Evolutionary conservation across 1,140 invertebrate species (phyloP).

Genomic region (Nephila pilipes): DNA sequence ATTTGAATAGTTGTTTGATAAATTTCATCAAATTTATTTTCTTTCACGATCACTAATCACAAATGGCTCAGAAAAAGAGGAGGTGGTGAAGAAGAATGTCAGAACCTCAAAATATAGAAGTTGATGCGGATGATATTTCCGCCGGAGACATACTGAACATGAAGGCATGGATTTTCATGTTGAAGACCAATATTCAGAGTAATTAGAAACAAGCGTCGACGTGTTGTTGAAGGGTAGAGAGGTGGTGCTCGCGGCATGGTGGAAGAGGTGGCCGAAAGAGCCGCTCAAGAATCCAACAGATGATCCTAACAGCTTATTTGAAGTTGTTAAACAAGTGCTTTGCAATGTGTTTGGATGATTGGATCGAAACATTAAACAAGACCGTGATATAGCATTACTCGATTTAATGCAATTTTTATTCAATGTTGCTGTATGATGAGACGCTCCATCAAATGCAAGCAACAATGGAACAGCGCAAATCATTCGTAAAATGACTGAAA

Average conservation of each 20-base stretch:
- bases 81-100: conserved; percentile 73
- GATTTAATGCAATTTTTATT: conserved; percentile 98
- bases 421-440: conserved; percentile 99
- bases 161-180: conserved; percentile 72
- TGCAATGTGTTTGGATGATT: conserved; percentile 94
- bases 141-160: conserved; percentile 68
- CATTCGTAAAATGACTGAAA: conserved; percentile 99
- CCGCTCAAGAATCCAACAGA: conserved; percentile 68
- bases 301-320: conserved; percentile 82
- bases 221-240: conserved; percentile 42
- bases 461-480: conserved; percentile 97
- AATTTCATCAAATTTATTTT: not conserved
- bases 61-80: conserved; percentile 68
- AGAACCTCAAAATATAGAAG: conserved; percentile 68
- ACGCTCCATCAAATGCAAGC: conserved; percentile 94
- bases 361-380: conserved; percentile 97
- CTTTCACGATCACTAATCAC: not conserved
- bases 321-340: conserved; percentile 81
- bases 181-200: conserved; percentile 61
- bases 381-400: conserved; percentile 92
- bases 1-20: not conserved
- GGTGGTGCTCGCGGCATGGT: conserved; percentile 35
- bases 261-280: conserved; percentile 47
- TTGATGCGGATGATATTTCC: conserved; percentile 76
- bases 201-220: conserved; percentile 67